Evolutionary conservation across 2,113 vertebrate genomes (phyloP).

Genomic region (Tinamus guttatus): DNA sequence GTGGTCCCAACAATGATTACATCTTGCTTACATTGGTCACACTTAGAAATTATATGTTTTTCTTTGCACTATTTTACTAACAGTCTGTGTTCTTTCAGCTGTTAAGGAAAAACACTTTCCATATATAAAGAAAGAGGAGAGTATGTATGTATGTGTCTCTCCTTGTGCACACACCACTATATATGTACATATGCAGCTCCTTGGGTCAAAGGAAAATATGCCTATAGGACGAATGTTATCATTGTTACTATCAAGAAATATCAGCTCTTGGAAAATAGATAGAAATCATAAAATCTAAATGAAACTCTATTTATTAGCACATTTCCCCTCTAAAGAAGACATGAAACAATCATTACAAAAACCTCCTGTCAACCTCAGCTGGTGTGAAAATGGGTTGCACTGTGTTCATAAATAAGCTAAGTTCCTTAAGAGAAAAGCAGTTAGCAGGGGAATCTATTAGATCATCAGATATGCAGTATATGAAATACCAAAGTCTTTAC

Average conservation of each 20-base stretch:
- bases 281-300: not conserved
- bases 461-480: not conserved
- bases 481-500: not conserved
- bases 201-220: not conserved
- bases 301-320: not conserved
- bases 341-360: not conserved
- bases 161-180: not conserved
- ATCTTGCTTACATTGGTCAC: not conserved
- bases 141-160: not conserved
- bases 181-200: not conserved
- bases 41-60: not conserved
- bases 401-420: not conserved
- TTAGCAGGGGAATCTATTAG: not conserved
- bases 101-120: not conserved
- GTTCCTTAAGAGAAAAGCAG: not conserved
- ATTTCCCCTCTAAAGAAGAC: not conserved
- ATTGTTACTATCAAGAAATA: not conserved
- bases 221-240: not conserved
- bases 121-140: not conserved
- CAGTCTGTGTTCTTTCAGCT: not conserved
- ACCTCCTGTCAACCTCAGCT: not conserved
- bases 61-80: not conserved
- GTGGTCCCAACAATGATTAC: constrained; percentile 37
- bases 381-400: not conserved
- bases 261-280: not conserved